phyloP scores from a whole-genome alignment of 2,888 invertebrate species.

The Drosophila paramelanica region DNA sequence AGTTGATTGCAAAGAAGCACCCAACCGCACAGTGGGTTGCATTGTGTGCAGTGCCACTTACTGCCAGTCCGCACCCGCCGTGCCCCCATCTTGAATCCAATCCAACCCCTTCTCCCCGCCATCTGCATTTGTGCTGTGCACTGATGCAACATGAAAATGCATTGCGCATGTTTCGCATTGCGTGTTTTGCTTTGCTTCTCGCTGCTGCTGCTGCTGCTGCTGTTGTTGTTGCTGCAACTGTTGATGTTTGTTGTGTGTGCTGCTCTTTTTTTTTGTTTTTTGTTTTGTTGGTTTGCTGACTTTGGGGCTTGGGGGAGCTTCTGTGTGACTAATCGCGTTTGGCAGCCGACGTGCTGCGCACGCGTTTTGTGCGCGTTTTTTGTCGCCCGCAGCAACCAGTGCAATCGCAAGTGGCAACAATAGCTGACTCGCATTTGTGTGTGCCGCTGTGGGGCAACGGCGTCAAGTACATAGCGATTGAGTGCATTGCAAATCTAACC shows the following conservation, averaged over 20 bases:
- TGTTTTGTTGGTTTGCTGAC: conserved; percentile 4
- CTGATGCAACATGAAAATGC: conserved; percentile 67
- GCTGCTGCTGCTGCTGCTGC: conserved; percentile 11
- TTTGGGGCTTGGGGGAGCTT: conserved; percentile 16
- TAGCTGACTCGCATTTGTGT: neutral
- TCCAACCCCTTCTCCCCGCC: neutral
- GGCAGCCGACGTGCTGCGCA: conserved; percentile 49
- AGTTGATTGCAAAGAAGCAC: conserved; percentile 38
- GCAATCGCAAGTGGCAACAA: conserved; percentile 2
- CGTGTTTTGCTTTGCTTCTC: conserved; percentile 49
- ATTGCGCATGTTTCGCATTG: conserved; percentile 69
- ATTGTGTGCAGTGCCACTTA: conserved; percentile 29
- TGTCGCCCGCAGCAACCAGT: conserved; percentile 26
- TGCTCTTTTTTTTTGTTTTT: neutral
- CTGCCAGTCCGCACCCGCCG: neutral
- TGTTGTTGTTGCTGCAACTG: neutral
- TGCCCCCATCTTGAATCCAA: neutral
- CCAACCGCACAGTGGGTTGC: conserved; percentile 54
- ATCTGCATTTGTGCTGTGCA: conserved; percentile 30
- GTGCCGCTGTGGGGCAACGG: neutral
- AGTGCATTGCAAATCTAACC: conserved; percentile 14
- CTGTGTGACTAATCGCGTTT: conserved; percentile 57
- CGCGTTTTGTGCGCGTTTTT: conserved; percentile 59
- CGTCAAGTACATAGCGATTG: conserved; percentile 7
- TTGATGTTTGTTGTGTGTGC: conserved; percentile 4